These are phyloP conservation scores for Lontra canadensis DNA, from an alignment of 2,113 vertebrate genomes.

Conservation along the genomic window DNA sequence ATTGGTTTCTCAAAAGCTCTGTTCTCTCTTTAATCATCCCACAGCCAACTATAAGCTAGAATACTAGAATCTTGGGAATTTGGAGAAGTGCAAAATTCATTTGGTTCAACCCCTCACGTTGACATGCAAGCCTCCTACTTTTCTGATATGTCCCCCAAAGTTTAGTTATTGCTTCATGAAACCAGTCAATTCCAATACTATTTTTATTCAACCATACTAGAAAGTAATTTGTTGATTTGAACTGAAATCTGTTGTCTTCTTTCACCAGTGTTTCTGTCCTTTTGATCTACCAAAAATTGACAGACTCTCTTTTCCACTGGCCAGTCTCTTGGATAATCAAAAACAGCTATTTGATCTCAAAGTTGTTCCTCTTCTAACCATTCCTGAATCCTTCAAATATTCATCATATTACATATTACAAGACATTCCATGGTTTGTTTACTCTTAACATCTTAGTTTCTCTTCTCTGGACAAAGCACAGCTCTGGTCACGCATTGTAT, in stretches of 20 bases:
- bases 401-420: not conserved
- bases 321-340: not conserved
- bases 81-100: not conserved
- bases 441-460: not conserved
- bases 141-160: not conserved
- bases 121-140: not conserved
- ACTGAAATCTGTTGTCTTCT: not conserved
- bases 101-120: not conserved
- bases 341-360: not conserved
- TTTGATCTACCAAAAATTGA: not conserved
- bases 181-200: not conserved
- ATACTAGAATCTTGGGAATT: not conserved
- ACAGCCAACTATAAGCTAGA: not conserved
- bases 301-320: not conserved
- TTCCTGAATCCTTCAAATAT: not conserved
- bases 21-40: not conserved
- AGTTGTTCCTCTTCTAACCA: not conserved
- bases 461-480: not conserved
- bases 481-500: not conserved
- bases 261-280: not conserved
- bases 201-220: not conserved
- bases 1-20: not conserved
- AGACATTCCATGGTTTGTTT: not conserved
- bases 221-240: constrained; percentile 34
- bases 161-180: not conserved